Evolutionary conservation across 2,113 vertebrate genomes (phyloP).

Genomic region (Odontophorus gujanensis): DNA sequence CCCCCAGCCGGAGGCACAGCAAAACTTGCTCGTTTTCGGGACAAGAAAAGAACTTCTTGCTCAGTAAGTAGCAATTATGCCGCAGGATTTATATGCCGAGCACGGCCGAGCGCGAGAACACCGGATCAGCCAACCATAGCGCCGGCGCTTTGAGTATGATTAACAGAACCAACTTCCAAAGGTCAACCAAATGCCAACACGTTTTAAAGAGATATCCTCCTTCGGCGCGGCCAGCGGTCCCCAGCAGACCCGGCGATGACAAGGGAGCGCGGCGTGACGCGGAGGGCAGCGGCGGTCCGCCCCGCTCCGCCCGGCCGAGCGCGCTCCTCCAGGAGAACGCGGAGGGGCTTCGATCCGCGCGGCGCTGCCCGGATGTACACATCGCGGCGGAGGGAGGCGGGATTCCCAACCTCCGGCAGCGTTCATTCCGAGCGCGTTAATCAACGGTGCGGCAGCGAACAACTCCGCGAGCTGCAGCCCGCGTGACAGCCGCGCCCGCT

Average conservation of each 20-base stretch:
- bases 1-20: slow-evolving; percentile 68
- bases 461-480: too few species aligned
- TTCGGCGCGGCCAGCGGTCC: slow-evolving; percentile 56
- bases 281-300: too few species aligned
- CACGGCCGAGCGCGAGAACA: slow-evolving; percentile 78
- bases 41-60: slow-evolving; percentile 78
- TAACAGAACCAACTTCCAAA: slow-evolving; percentile 85
- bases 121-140: slow-evolving; percentile 80
- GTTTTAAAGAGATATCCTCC: slow-evolving; percentile 78
- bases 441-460: not conserved
- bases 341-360: not conserved
- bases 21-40: slow-evolving; percentile 70
- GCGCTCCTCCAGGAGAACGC: slow-evolving; percentile 3
- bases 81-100: slow-evolving; percentile 83
- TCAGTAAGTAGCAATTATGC: slow-evolving; percentile 81
- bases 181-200: slow-evolving; percentile 87
- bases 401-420: not conserved
- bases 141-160: slow-evolving; percentile 82
- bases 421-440: slow-evolving; percentile 4
- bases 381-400: not conserved
- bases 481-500: too few species aligned
- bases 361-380: not conserved
- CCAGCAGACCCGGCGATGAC: slow-evolving; percentile 8
- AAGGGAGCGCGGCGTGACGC: too few species aligned
- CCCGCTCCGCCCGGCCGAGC: too few species aligned